Evolutionary conservation across 2,888 invertebrate genomes (phyloP).

Genomic region (Meliscaeva auricollis): DNA sequence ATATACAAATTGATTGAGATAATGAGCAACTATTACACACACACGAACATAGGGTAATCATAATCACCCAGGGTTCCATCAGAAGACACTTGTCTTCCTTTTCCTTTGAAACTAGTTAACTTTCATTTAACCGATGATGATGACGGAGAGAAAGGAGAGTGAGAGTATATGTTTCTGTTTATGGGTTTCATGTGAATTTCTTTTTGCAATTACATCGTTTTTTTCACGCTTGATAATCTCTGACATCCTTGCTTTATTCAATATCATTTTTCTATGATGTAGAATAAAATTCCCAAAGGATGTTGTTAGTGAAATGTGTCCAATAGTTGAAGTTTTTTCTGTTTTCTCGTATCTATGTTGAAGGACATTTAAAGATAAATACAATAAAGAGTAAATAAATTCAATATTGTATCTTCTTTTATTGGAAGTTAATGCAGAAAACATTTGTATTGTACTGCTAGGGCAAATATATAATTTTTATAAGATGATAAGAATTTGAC

Average conservation of each 20-base stretch:
- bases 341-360: no score
- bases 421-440: no score
- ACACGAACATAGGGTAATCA: not conserved
- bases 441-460: no score
- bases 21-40: slow-evolving; percentile 49
- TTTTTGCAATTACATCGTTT: slow-evolving; percentile 56
- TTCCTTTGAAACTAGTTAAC: slow-evolving; percentile 19
- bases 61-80: slow-evolving; percentile 43
- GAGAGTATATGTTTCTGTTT: not conserved
- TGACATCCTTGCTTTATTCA: slow-evolving; percentile 8
- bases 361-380: no score
- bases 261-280: slow-evolving; percentile 14
- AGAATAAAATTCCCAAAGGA: slow-evolving; percentile 59
- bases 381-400: no score
- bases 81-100: not conserved
- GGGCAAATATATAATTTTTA: no score
- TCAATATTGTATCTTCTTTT: no score
- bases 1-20: slow-evolving; percentile 59
- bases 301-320: slow-evolving; percentile 64
- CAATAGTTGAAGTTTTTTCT: slow-evolving; percentile 22
- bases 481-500: no score
- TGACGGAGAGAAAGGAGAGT: not conserved
- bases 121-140: slow-evolving; percentile 10
- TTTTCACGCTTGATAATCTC: slow-evolving; percentile 60
- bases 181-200: slow-evolving; percentile 58